Percentiles rank a stretch among this genome's conserved stretches.
Evolutionary conservation across 2,888 invertebrate species (phyloP).

Genomic region (Drosophila niveifrons): DNA sequence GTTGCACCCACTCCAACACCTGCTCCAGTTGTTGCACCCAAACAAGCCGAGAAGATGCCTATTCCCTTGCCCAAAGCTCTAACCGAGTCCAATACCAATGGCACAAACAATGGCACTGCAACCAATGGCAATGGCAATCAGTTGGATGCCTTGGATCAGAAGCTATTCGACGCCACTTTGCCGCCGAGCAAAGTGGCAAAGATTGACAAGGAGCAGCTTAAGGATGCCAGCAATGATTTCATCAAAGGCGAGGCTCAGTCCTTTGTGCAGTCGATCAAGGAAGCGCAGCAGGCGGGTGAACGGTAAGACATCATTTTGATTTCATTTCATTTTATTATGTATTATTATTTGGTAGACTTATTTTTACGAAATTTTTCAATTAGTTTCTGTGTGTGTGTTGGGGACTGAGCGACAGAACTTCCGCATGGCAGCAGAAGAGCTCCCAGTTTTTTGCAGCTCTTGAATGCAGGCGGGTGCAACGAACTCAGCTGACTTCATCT

Average conservation of each 20-base stretch:
- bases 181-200: constrained; percentile 74
- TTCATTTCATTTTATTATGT: constrained; percentile 11
- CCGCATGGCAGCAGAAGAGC: constrained; percentile 39
- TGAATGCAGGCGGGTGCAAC: constrained; percentile 53
- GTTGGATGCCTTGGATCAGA: constrained; percentile 67
- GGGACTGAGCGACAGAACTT: constrained; percentile 29
- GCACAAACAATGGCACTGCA: constrained; percentile 40
- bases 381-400: constrained; percentile 37
- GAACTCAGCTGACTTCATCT: constrained; percentile 70
- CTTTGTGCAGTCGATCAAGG: constrained; percentile 75
- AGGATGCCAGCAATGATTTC: constrained; percentile 83
- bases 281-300: constrained; percentile 66
- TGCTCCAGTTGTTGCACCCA: constrained; percentile 25
- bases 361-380: constrained; percentile 50
- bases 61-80: constrained; percentile 64
- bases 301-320: constrained; percentile 60
- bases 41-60: constrained; percentile 64
- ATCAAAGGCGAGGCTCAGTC: constrained; percentile 79
- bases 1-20: constrained; percentile 34
- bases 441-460: constrained; percentile 4
- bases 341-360: constrained; percentile 26
- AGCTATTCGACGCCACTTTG: constrained; percentile 69
- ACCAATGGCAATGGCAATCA: constrained; percentile 52
- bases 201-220: constrained; percentile 69
- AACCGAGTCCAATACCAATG: constrained; percentile 45